Conservation (phyloP, 2,888 invertebrate genomes). For the Nowickia ferox region DNA sequence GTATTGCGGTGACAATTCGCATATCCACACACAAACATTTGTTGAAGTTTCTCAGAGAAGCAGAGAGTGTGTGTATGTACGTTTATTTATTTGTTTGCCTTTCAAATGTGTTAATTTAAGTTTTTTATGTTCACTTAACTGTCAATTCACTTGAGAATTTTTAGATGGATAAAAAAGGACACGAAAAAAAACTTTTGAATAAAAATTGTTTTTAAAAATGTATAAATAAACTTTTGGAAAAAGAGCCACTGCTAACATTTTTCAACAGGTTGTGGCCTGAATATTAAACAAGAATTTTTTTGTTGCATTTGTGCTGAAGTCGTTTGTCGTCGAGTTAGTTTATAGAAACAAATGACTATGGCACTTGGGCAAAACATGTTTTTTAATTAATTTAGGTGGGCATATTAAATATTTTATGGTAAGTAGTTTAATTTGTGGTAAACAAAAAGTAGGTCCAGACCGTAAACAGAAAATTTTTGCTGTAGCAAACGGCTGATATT, state of each 20-base stretch:
- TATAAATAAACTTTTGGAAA: slow-evolving; percentile 32
- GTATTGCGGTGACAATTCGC: slow-evolving; percentile 7
- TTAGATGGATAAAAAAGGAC: slow-evolving; percentile 27
- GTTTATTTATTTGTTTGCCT: background rate
- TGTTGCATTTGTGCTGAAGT: background rate
- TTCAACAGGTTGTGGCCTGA: slow-evolving; percentile 44
- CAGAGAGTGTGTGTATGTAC: background rate
- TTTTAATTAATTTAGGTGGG: background rate
- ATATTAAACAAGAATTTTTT: background rate
- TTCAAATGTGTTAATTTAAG: slow-evolving; percentile 56
- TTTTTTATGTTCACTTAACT: slow-evolving; percentile 63
- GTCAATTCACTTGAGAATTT: slow-evolving; percentile 57
- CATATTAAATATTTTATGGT: too few relatives aligned
- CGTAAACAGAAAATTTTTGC: too few relatives aligned
- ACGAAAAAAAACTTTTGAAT: slow-evolving; percentile 11
- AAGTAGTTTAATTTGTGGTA: too few relatives aligned
- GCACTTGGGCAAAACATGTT: background rate
- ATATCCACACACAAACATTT: background rate
- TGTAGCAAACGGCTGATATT: too few relatives aligned
- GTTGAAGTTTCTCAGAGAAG: background rate
- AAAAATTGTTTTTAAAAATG: slow-evolving; percentile 43
- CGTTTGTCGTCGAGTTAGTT: background rate
- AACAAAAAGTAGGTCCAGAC: too few relatives aligned
- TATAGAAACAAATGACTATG: slow-evolving; percentile 5
- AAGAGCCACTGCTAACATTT: slow-evolving; percentile 8